Base-by-base conservation (phyloP, 1,140 invertebrate genomes). In the Drosophila leontia region DNA sequence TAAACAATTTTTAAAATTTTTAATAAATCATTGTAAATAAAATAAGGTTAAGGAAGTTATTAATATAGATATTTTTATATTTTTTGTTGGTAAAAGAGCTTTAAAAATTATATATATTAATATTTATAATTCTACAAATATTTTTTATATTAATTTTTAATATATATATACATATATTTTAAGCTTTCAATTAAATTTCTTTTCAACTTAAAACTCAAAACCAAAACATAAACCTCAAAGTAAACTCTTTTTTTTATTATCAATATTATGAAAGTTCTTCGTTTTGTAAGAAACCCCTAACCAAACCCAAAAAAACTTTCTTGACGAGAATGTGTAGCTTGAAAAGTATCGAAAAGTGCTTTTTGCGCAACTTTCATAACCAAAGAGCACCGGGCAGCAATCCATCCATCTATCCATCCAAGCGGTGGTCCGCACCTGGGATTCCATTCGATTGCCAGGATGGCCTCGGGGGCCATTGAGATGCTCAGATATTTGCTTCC, bases 341-440 rank as follows among this genome's bases (percentile, higher is more conserved):
- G 9, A 69, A 69, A 69, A 68, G 48, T 70, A 45, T 68, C 32
- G 17, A 55, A 69, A 70, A 69, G 47, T 34, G 15, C 50, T 61
- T 62, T 50, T 55, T 34, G 53, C 42, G 53, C 37, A 72, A 71
- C 69, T 72, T 72, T 72, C 69, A 72, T 74, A 72, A 72, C 32
- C 48, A 9, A 41, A 34, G 15, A 37, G 50, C 64, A 50, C 7
- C 7, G 12, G 47, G 15, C 48, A 50, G 17, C 15, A 32, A 32
- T 34, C 61, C 39, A 53, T 19, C n/a, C 19, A 29, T 47, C 47
- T 19, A 37, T 69, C 51, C 23, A 55, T 64, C 23, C 15, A 29
- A 51, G 50, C 34, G 35, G 23, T 17, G 42, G 44, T 65, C 35
- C 62, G 67, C 67, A 59, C 44, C 69, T 72, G 67, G 59, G 58